Evolutionary conservation across 2,113 vertebrate species (phyloP).

Genomic region (Percina caprodes): DNA sequence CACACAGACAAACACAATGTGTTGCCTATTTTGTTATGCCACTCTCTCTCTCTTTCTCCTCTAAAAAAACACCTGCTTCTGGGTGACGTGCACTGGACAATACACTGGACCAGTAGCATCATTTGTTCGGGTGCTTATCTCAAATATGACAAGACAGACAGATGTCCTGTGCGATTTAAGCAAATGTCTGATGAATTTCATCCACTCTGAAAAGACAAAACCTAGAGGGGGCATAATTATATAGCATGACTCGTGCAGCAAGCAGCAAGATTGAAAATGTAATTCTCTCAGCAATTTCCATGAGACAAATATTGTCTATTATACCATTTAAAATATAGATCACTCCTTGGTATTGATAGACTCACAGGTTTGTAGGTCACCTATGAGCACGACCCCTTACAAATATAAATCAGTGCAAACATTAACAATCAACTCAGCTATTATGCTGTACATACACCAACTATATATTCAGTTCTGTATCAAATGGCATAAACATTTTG

Average conservation of each 20-base stretch:
- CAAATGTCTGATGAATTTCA: constrained; percentile 55
- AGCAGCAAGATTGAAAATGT: constrained; percentile 32
- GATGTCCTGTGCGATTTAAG: constrained; percentile 58
- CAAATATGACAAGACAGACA: constrained; percentile 63
- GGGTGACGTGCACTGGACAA: constrained; percentile 38
- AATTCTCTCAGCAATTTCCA: constrained; percentile 55
- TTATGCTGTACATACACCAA: background rate
- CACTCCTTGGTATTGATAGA: constrained; percentile 37
- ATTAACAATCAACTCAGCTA: constrained; percentile 4
- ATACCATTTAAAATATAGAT: constrained; percentile 48
- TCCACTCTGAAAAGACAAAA: constrained; percentile 34
- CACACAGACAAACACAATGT: constrained; percentile 21
- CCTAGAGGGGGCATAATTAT: constrained; percentile 40
- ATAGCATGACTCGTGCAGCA: constrained; percentile 20
- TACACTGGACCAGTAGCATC: constrained; percentile 27
- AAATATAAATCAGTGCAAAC: constrained; percentile 27
- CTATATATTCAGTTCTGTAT: background rate
- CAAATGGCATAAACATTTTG: background rate
- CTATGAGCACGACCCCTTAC: constrained; percentile 11
- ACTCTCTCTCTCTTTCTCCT: constrained; percentile 5
- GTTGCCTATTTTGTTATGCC: constrained; percentile 23
- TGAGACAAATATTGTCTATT: constrained; percentile 44
- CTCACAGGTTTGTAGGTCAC: constrained; percentile 14
- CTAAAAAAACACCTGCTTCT: constrained; percentile 16
- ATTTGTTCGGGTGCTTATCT: constrained; percentile 62